phyloP scores from a whole-genome alignment of 2,888 invertebrate species.

The Epistrophella euchroma region DNA sequence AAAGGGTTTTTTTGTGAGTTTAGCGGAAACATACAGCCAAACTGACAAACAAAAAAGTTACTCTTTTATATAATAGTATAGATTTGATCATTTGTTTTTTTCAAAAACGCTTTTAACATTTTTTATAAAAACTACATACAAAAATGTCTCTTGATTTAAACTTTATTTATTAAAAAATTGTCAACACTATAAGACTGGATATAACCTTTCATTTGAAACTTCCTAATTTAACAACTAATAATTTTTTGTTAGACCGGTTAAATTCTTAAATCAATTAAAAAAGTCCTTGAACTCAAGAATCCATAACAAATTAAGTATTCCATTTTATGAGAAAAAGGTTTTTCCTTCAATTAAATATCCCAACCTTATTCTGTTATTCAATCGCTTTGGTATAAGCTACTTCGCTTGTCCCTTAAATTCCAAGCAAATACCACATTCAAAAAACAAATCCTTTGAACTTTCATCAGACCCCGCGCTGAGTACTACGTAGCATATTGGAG shows the following conservation, averaged over 20 bases:
- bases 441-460: constrained; percentile 13
- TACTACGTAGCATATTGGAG: constrained; percentile 46
- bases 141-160: too few relatives aligned
- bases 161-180: too few relatives aligned
- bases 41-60: too few relatives aligned
- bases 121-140: too few relatives aligned
- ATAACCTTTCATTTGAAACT: too few relatives aligned
- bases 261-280: neutral
- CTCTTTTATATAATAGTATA: too few relatives aligned
- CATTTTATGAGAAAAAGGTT: neutral
- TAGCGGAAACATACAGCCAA: too few relatives aligned
- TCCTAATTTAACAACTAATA: too few relatives aligned
- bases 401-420: neutral
- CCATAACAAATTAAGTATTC: neutral
- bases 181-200: too few relatives aligned
- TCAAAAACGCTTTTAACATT: too few relatives aligned
- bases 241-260: neutral
- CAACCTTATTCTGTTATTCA: neutral
- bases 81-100: too few relatives aligned
- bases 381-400: neutral
- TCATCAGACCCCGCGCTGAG: neutral
- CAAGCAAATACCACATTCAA: neutral
- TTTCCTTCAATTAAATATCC: neutral
- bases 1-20: too few relatives aligned
- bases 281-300: neutral